phyloP scores from a whole-genome alignment of 1,140 invertebrate species.

The Trichomalopsis sarcophagae region DNA sequence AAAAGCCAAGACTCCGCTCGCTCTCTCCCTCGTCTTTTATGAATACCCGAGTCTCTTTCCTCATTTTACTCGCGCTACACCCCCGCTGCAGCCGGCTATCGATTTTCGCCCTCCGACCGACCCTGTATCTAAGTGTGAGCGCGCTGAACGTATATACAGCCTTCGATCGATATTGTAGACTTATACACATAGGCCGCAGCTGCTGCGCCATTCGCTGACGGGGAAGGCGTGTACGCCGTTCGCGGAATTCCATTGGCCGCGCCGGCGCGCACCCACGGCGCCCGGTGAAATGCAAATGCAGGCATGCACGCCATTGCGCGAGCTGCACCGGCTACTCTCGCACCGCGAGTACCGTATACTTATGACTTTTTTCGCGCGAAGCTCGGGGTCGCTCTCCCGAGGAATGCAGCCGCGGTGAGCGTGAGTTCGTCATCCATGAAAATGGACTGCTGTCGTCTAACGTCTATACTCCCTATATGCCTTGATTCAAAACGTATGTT shows the following conservation, averaged over 20 bases:
- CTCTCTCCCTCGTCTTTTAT: no score
- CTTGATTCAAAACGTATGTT: no score
- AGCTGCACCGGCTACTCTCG: background rate
- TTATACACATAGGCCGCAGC: background rate
- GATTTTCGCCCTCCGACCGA: slow-evolving; percentile 37
- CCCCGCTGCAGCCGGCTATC: slow-evolving; percentile 15
- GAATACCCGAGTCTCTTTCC: background rate
- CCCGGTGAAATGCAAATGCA: background rate
- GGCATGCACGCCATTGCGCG: background rate
- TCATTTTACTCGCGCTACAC: background rate
- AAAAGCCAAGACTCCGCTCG: no score
- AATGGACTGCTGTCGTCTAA: no score
- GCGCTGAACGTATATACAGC: no score
- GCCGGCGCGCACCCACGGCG: background rate
- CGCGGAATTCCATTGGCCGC: background rate
- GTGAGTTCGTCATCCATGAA: no score
- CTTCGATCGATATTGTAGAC: slow-evolving; percentile 15
- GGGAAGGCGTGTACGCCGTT: background rate
- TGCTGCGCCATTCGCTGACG: background rate
- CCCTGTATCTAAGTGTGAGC: no score
- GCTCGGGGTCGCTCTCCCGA: no score
- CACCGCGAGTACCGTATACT: no score
- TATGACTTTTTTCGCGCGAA: no score
- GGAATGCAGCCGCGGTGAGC: no score
- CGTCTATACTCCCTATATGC: no score